Base-by-base conservation (phyloP, 2,888 invertebrate species). In the Latrodectus elegans region DNA sequence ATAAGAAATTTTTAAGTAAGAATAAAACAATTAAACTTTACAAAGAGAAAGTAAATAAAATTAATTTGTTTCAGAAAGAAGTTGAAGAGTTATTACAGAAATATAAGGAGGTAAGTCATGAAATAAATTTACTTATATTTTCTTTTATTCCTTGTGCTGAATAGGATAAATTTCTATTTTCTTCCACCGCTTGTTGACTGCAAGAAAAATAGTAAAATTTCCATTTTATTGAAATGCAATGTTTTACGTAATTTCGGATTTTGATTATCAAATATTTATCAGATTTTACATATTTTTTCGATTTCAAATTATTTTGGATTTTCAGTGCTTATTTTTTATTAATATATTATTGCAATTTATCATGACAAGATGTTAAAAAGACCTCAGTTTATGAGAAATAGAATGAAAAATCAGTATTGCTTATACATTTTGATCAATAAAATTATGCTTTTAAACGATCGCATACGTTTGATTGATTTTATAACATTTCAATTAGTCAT, bases 1-100 rank as follows among this genome's bases (percentile, higher is more conserved):
- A 71, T 12, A 85, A 85, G 70, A 74, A n/a, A 38, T 85, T 53
- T 71, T 71, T 86, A 8, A 76, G 81, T n/a, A 86, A 86, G 71
- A 81, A 81, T 22, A 67, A 86, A 76, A 79, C 52, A 8, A 38
- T 86, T 0, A 81, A 86, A 55, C 15, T 86, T 1, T 86, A 81
- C 52, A 86, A 86, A 65, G 76, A 81, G 17, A 80, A 81, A 17
- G 26, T 65, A 1, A 71, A 67, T 49, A 86, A 86, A 67, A 80
- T 85, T 15, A 71, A 75, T 26, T 60, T n/a, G 11, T 75, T 75
- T 14, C 14, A 85, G 52, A 70, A 80, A 65, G 85, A 85, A 76
- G 78, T 81, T 4, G 71, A 49, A 14, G 38, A 72, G 17, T 22
- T 86, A 67, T 81, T 51, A 9, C 12, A 72, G n/a, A 64, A 76